Conservation (phyloP, 2,888 invertebrate genomes). For the Alloscopus bannaensis region DNA sequence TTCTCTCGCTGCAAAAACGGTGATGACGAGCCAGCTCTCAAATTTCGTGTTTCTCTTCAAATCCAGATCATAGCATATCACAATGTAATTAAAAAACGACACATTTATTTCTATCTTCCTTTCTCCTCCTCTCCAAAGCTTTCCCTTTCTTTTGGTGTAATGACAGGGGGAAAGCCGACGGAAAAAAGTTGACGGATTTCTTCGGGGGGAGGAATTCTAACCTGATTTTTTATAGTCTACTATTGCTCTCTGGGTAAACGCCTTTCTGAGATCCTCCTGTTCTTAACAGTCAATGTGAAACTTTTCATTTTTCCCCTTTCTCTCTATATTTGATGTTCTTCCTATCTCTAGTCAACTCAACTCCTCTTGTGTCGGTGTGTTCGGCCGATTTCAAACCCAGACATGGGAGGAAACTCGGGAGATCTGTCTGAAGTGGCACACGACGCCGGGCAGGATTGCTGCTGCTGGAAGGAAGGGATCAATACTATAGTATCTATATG, state of each 20-base stretch:
- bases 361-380: slow-evolving; percentile 51
- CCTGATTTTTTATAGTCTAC: slow-evolving; percentile 42
- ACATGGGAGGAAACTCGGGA: slow-evolving; percentile 67
- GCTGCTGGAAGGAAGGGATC: slow-evolving; percentile 66
- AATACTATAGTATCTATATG: slow-evolving; percentile 60
- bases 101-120: slow-evolving; percentile 21
- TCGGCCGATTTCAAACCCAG: slow-evolving; percentile 65
- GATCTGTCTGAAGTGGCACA: slow-evolving; percentile 67
- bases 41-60: too few relatives aligned
- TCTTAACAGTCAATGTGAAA: slow-evolving; percentile 62
- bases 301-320: slow-evolving; percentile 55
- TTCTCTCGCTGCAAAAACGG: too few relatives aligned
- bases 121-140: slow-evolving; percentile 16
- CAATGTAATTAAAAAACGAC: slow-evolving; percentile 53
- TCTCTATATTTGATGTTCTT: slow-evolving; percentile 28
- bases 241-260: slow-evolving; percentile 65
- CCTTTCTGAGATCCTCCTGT: slow-evolving; percentile 65
- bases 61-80: slow-evolving; percentile 65
- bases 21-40: slow-evolving; percentile 30
- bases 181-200: background rate
- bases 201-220: too few relatives aligned
- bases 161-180: slow-evolving; percentile 6
- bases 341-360: slow-evolving; percentile 24
- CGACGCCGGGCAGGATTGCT: slow-evolving; percentile 66
- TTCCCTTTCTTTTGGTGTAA: background rate